phyloP scores from a whole-genome alignment of 2,113 vertebrate species.

The Heptranchias perlo region DNA sequence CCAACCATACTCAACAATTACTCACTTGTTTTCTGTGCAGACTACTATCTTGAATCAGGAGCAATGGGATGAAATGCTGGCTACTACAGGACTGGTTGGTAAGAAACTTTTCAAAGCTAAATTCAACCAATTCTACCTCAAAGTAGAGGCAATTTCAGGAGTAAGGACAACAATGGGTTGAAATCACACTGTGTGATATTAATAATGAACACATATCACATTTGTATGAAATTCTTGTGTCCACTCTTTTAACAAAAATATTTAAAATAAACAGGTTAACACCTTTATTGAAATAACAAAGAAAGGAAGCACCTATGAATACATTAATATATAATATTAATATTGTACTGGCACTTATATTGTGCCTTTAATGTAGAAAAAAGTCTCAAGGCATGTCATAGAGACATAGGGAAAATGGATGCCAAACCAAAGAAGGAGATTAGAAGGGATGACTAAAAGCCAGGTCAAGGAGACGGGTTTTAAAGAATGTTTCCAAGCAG shows the following conservation, averaged over 20 bases:
- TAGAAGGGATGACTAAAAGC: not conserved
- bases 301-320: not conserved
- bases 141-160: not conserved
- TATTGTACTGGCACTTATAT: not conserved
- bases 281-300: not conserved
- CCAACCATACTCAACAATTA: not conserved
- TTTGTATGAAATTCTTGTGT: not conserved
- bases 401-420: not conserved
- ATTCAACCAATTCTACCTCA: not conserved
- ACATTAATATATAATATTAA: not conserved
- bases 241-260: not conserved
- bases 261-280: not conserved
- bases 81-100: conserved; percentile 80
- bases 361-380: not conserved
- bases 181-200: not conserved
- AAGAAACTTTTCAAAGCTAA: conserved; percentile 41
- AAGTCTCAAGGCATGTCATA: not conserved
- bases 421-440: not conserved
- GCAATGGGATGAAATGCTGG: conserved; percentile 83
- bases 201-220: not conserved
- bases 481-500: not conserved
- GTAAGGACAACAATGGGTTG: not conserved
- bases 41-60: conserved; percentile 73
- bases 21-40: conserved; percentile 53
- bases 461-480: not conserved